Conservation (phyloP, 2,113 vertebrate genomes). For the Grantiella picta region DNA sequence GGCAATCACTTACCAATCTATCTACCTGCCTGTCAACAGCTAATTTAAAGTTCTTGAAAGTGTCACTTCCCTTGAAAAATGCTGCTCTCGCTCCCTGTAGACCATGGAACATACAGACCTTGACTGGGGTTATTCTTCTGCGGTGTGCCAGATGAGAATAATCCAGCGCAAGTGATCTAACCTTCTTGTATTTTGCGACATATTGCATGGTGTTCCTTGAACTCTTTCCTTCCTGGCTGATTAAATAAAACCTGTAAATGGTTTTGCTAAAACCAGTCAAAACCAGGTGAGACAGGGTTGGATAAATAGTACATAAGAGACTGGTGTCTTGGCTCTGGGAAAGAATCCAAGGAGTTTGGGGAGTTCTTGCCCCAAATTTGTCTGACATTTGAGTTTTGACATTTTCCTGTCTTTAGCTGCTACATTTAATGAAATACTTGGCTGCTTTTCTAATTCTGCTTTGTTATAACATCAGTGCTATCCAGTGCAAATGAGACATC, state of each 20-base stretch:
- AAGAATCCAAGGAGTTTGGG: not conserved
- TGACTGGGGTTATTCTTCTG: slow-evolving; percentile 15
- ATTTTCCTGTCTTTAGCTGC: not conserved
- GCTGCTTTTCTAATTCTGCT: not conserved
- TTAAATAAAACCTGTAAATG: slow-evolving; percentile 4
- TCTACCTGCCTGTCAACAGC: slow-evolving; percentile 55
- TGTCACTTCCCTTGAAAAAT: slow-evolving; percentile 57
- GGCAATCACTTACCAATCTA: slow-evolving; percentile 30
- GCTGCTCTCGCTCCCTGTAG: not conserved
- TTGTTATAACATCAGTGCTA: not conserved
- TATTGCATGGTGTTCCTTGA: slow-evolving; percentile 29
- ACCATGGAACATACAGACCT: not conserved
- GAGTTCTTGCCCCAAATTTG: not conserved
- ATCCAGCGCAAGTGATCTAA: not conserved
- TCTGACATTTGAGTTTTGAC: not conserved
- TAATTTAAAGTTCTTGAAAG: slow-evolving; percentile 57
- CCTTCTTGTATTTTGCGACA: not conserved
- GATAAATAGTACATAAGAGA: not conserved
- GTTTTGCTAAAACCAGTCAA: not conserved
- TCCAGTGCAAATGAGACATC: not conserved
- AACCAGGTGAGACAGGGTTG: not conserved
- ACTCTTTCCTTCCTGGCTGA: not conserved
- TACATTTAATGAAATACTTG: not conserved
- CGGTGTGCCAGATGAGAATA: not conserved
- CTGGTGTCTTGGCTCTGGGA: slow-evolving; percentile 16